These are phyloP conservation scores for Digitonthophagus gazella DNA, from an alignment of 2,888 invertebrate genomes.

Conservation along the genomic window DNA sequence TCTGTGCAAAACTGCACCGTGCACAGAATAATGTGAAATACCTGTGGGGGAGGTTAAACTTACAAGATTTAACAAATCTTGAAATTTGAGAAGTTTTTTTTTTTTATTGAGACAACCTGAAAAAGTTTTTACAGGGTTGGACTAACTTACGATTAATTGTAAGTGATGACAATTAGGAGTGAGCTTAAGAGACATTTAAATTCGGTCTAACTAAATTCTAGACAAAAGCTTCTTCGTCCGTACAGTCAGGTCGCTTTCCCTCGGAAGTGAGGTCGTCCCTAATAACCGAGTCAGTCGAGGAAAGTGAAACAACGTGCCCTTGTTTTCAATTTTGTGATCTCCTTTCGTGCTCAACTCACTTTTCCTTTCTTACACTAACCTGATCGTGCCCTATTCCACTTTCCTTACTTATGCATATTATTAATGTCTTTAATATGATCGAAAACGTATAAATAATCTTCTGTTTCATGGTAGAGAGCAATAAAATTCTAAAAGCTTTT, in stretches of 20 bases:
- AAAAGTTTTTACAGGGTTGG: neutral
- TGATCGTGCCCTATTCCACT: constrained; percentile 36
- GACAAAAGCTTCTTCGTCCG: neutral
- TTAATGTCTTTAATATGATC: no score
- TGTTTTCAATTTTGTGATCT: constrained; percentile 38
- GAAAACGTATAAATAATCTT: no score
- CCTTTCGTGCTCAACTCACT: constrained; percentile 41
- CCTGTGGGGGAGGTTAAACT: neutral
- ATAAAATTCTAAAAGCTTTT: no score
- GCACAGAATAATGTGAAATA: neutral
- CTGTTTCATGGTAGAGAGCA: no score
- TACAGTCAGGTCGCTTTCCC: neutral
- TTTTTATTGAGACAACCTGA: neutral
- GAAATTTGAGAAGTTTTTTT: neutral
- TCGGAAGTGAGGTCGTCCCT: constrained; percentile 19
- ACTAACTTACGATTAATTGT: neutral
- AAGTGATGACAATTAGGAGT: neutral
- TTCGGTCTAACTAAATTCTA: neutral
- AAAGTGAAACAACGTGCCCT: constrained; percentile 39
- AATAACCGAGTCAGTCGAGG: constrained; percentile 19
- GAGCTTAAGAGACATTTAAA: neutral
- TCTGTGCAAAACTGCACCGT: constrained; percentile 20
- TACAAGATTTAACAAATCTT: neutral
- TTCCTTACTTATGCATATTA: neutral
- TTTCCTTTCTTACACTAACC: constrained; percentile 45